A percentile compares a stretch with the other conserved stretches of the same genome.
Conservation (phyloP, 2,888 invertebrate genomes). For the Zelleria hepariella region DNA sequence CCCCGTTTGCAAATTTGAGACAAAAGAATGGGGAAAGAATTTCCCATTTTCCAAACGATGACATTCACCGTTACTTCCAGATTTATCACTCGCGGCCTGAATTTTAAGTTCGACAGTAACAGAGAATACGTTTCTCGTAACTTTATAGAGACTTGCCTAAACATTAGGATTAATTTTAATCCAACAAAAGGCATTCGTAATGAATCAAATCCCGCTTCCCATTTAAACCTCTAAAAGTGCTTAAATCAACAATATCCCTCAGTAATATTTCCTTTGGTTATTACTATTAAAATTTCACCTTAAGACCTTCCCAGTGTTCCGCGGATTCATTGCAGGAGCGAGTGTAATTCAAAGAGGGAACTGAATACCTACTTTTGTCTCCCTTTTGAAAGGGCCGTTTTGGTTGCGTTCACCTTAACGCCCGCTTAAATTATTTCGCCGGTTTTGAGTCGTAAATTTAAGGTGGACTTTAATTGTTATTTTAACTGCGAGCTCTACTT, state of each 20-base stretch:
- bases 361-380: slow-evolving; percentile 61
- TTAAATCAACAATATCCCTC: slow-evolving; percentile 58
- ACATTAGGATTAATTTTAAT: slow-evolving; percentile 12
- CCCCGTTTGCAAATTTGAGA: slow-evolving; percentile 65
- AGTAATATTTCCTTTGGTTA: slow-evolving; percentile 60
- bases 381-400: slow-evolving; percentile 55
- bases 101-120: not conserved
- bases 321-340: slow-evolving; percentile 35
- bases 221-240: slow-evolving; percentile 32
- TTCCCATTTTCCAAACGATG: slow-evolving; percentile 61
- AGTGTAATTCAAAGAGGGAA: slow-evolving; percentile 41
- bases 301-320: slow-evolving; percentile 41
- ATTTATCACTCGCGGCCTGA: slow-evolving; percentile 45
- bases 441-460: slow-evolving; percentile 69
- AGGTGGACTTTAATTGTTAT: slow-evolving; percentile 70
- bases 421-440: slow-evolving; percentile 65
- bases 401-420: slow-evolving; percentile 45
- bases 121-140: not conserved
- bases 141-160: not conserved
- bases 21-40: slow-evolving; percentile 54
- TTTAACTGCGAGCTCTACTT: slow-evolving; percentile 69
- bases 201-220: slow-evolving; percentile 12
- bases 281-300: slow-evolving; percentile 67
- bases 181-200: slow-evolving; percentile 9
- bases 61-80: slow-evolving; percentile 63